These are phyloP conservation scores for Parasteatoda tepidariorum DNA, from an alignment of 1,140 invertebrate genomes.

Conservation along the genomic window DNA sequence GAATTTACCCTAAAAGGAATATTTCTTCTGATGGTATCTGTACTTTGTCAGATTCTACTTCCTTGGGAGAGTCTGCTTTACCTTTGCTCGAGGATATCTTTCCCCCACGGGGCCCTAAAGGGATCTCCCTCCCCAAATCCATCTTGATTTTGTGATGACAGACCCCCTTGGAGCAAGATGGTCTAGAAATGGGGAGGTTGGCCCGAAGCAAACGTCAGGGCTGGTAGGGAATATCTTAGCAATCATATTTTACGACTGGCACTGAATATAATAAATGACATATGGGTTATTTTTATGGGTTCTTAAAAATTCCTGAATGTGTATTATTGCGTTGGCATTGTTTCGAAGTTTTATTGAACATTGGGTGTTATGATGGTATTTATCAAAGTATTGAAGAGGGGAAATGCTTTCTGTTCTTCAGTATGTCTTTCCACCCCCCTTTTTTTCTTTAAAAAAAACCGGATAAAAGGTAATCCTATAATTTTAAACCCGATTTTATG, in stretches of 20 bases:
- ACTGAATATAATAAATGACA: conserved; percentile 52
- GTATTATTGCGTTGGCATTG: conserved; percentile 29
- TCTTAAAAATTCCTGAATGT: conserved; percentile 52
- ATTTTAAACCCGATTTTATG: too few species aligned
- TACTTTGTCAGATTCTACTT: background rate
- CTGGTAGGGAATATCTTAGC: conserved; percentile 18
- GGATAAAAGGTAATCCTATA: too few species aligned
- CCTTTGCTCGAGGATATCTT: background rate
- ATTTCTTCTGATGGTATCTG: background rate
- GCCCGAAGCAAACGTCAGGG: conserved; percentile 1
- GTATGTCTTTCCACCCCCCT: background rate
- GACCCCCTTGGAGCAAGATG: conserved; percentile 9
- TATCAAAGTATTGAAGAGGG: background rate
- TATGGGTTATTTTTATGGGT: conserved; percentile 41
- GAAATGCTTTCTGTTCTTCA: background rate
- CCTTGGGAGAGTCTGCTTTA: conserved; percentile 1
- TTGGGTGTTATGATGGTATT: background rate
- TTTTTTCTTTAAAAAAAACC: background rate
- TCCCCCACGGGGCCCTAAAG: conserved; percentile 19
- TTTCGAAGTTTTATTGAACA: conserved; percentile 26
- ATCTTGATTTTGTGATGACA: conserved; percentile 57
- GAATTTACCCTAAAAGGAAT: background rate
- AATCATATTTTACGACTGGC: conserved; percentile 54
- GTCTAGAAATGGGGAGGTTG: conserved; percentile 7
- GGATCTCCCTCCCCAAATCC: conserved; percentile 22